Percentiles rank a stretch among this genome's conserved stretches.
These are phyloP conservation scores for Cosmorhoe ocellata DNA, from an alignment of 2,888 invertebrate genomes.

Conservation along the genomic window DNA sequence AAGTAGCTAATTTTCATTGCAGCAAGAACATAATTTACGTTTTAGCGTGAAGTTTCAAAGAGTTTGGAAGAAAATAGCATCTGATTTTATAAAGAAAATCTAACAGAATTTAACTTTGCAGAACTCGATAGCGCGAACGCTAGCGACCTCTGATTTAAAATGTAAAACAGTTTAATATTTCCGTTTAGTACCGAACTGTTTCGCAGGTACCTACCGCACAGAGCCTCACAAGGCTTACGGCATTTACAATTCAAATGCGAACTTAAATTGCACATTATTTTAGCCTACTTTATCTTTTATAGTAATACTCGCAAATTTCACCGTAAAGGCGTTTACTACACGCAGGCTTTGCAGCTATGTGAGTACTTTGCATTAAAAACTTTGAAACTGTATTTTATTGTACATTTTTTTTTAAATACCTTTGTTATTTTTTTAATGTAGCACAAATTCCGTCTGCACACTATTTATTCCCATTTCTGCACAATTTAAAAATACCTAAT, in stretches of 20 bases:
- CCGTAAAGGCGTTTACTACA: slow-evolving; percentile 4
- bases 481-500: too few species aligned
- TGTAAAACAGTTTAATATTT: slow-evolving; percentile 26
- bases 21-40: background rate
- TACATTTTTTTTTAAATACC: too few species aligned
- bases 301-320: slow-evolving; percentile 19
- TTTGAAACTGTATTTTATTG: background rate
- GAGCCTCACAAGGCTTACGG: slow-evolving; percentile 15
- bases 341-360: slow-evolving; percentile 1
- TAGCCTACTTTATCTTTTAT: slow-evolving; percentile 17
- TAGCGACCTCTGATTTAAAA: slow-evolving; percentile 19
- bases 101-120: slow-evolving; percentile 8
- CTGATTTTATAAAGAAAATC: slow-evolving; percentile 21
- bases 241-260: slow-evolving; percentile 25
- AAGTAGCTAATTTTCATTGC: too few species aligned
- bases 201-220: slow-evolving; percentile 22
- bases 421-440: too few species aligned
- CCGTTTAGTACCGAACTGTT: slow-evolving; percentile 14
- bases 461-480: too few species aligned
- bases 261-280: slow-evolving; percentile 25
- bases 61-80: slow-evolving; percentile 7
- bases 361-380: background rate
- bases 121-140: slow-evolving; percentile 7
- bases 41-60: background rate
- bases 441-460: too few species aligned